These are phyloP conservation scores for Holothuria leucospilota DNA, from an alignment of 53 echinoderm and acorn worm genomes.

Conservation along the genomic window DNA sequence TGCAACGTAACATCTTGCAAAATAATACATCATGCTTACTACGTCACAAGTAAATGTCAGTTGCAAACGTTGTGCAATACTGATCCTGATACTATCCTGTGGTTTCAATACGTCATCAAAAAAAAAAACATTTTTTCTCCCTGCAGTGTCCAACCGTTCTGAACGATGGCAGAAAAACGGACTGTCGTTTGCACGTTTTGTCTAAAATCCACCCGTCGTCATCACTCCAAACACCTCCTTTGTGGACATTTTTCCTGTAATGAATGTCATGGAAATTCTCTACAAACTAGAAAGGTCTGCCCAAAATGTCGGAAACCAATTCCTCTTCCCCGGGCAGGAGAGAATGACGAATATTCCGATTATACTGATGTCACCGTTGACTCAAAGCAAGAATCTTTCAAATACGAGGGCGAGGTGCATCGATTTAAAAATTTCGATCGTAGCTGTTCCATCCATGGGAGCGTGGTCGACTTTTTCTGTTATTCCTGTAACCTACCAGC, in stretches of 20 bases:
- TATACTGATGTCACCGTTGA: no score
- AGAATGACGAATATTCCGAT: no score
- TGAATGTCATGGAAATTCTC: neutral
- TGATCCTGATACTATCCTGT: no score
- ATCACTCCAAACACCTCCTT: neutral
- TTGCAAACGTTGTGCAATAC: no score
- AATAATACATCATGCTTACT: no score
- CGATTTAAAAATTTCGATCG: neutral
- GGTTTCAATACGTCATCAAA: no score
- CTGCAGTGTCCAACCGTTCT: no score
- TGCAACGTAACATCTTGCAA: no score
- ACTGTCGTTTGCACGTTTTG: neutral
- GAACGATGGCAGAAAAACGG: no score
- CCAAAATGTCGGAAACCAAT: constrained; percentile 7
- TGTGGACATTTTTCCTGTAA: constrained; percentile 27
- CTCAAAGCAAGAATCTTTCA: no score
- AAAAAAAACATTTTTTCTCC: no score
- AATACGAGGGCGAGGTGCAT: neutral
- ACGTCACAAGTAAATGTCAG: no score
- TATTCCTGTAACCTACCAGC: constrained; percentile 5
- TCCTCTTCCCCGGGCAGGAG: neutral
- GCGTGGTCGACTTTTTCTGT: neutral
- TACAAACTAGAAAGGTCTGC: neutral
- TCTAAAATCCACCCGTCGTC: neutral
- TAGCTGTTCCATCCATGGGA: neutral